Conservation (phyloP, 2,888 invertebrate genomes). For the Mamestra brassicae region DNA sequence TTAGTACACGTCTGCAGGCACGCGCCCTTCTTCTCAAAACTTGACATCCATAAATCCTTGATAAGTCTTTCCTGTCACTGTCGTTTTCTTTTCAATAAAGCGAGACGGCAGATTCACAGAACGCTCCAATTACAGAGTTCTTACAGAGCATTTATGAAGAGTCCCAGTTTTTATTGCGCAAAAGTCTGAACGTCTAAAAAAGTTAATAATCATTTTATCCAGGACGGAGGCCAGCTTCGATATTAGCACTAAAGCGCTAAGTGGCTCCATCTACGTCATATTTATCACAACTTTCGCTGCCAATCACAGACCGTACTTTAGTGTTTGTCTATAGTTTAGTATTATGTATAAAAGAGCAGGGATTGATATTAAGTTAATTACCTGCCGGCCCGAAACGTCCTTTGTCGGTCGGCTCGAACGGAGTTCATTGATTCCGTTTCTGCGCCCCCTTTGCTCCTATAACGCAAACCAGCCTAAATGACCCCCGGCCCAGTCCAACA, state of each 20-base stretch:
- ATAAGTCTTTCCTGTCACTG: slow-evolving; percentile 63
- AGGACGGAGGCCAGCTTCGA: slow-evolving; percentile 25
- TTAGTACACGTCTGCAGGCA: slow-evolving; percentile 6
- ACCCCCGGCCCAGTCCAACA: slow-evolving; percentile 67
- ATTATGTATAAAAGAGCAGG: slow-evolving; percentile 78
- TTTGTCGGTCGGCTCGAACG: slow-evolving; percentile 87
- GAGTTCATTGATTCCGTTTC: slow-evolving; percentile 90
- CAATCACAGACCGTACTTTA: slow-evolving; percentile 49
- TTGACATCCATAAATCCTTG: slow-evolving; percentile 63
- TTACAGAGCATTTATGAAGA: slow-evolving; percentile 42
- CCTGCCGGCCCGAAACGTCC: slow-evolving; percentile 88
- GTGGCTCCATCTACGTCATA: slow-evolving; percentile 18
- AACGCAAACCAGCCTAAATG: slow-evolving; percentile 75
- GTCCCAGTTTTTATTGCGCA: slow-evolving; percentile 52
- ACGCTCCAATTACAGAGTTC: slow-evolving; percentile 56
- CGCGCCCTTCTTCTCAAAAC: slow-evolving; percentile 51
- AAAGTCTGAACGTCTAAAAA: slow-evolving; percentile 38
- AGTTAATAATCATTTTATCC: slow-evolving; percentile 39
- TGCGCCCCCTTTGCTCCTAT: slow-evolving; percentile 85
- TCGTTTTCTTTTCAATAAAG: slow-evolving; percentile 58
- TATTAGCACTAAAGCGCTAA: slow-evolving; percentile 30
- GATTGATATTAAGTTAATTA: slow-evolving; percentile 89
- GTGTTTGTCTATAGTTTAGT: slow-evolving; percentile 65
- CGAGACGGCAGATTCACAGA: slow-evolving; percentile 54
- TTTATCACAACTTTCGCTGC: slow-evolving; percentile 50